phyloP scores from a whole-genome alignment of 2,113 vertebrate genomes.

The Callopanchax toddi region DNA sequence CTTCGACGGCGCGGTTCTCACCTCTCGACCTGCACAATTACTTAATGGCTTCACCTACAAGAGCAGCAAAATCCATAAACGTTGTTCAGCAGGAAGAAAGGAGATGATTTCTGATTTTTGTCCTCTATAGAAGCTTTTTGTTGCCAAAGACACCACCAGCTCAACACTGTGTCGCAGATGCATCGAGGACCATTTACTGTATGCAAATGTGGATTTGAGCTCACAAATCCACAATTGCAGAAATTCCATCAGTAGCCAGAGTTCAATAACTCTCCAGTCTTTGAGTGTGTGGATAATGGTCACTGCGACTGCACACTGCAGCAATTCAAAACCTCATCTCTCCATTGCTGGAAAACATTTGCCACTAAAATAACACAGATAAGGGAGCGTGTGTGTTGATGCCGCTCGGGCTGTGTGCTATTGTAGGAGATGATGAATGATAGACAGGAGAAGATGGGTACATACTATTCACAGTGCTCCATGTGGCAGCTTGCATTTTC shows the following conservation, averaged over 20 bases:
- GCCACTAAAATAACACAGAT: constrained; percentile 64
- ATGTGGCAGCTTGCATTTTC: constrained; percentile 66
- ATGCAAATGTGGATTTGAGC: constrained; percentile 75
- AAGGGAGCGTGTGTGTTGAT: constrained; percentile 37
- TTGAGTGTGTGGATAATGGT: constrained; percentile 78
- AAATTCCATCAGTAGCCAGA: constrained; percentile 75
- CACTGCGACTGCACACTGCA: constrained; percentile 65
- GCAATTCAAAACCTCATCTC: constrained; percentile 70
- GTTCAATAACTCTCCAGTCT: constrained; percentile 78
- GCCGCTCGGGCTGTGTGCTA: constrained; percentile 36
- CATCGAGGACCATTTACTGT: constrained; percentile 69
- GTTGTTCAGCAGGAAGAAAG: constrained; percentile 55
- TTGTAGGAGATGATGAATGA: constrained; percentile 66
- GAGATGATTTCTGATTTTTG: constrained; percentile 52
- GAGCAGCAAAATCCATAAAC: constrained; percentile 48
- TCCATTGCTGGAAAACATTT: constrained; percentile 65
- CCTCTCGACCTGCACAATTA: constrained; percentile 64
- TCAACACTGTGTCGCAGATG: constrained; percentile 45
- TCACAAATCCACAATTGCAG: constrained; percentile 66
- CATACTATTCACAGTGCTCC: constrained; percentile 62
- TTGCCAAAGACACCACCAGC: constrained; percentile 21
- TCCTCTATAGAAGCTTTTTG: constrained; percentile 22
- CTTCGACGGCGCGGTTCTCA: constrained; percentile 54
- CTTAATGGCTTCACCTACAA: constrained; percentile 68
- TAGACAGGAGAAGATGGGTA: constrained; percentile 59